Evolutionary conservation across 2,113 vertebrate species (phyloP).

Genomic region (Gadus macrocephalus): DNA sequence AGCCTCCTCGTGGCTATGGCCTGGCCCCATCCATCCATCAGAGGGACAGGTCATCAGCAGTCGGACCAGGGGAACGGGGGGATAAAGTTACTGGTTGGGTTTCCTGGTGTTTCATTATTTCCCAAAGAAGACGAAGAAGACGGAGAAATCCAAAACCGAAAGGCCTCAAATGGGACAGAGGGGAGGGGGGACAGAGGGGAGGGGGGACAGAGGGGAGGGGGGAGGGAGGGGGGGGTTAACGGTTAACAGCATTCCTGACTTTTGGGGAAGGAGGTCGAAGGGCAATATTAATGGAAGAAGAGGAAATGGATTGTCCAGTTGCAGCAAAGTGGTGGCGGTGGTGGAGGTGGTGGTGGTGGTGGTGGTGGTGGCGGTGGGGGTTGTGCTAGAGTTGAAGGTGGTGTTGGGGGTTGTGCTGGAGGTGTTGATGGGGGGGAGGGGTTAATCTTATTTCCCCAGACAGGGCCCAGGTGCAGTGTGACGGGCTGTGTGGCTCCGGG

Average conservation of each 20-base stretch:
- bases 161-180: not conserved
- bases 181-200: too few species aligned
- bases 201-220: too few species aligned
- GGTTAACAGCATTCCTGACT: not conserved
- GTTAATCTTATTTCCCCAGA: conserved; percentile 27
- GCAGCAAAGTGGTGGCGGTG: too few species aligned
- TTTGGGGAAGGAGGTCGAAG: not conserved
- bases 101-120: conserved; percentile 10
- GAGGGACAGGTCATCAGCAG: conserved; percentile 6
- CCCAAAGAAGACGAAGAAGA: not conserved
- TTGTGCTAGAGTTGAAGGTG: too few species aligned
- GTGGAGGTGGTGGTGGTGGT: too few species aligned
- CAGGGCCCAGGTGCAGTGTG: conserved; percentile 41
- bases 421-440: conserved; percentile 1
- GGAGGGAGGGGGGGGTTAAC: not conserved
- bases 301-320: too few species aligned
- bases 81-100: not conserved
- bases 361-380: too few species aligned
- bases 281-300: not conserved
- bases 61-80: not conserved
- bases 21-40: not conserved
- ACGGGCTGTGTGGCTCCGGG: conserved; percentile 22
- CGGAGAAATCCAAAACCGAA: not conserved
- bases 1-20: too few species aligned
- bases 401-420: too few species aligned